Percentiles rank a stretch among this genome's conserved stretches.
Evolutionary conservation across 2,797 vertebrate species (phyloP).

Genomic region (Otus scops): DNA sequence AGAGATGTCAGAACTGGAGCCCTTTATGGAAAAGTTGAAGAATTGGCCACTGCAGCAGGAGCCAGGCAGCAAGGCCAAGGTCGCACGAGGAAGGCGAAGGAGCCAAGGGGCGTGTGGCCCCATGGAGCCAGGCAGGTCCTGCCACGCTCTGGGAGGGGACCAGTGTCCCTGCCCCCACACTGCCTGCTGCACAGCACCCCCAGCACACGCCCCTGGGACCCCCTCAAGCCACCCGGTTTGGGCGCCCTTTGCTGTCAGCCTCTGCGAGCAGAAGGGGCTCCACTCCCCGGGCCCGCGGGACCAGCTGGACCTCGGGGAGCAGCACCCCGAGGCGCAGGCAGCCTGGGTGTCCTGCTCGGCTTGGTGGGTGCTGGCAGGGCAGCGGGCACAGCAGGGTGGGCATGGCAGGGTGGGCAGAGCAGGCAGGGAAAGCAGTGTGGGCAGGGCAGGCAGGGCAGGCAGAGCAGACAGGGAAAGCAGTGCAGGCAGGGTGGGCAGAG

Average conservation of each 20-base stretch:
- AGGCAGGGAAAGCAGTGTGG: not conserved
- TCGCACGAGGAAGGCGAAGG: rapidly evolving
- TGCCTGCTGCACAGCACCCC: not conserved
- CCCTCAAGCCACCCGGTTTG: not conserved
- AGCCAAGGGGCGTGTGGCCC: rapidly evolving
- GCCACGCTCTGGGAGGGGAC: not conserved
- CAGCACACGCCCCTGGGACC: not conserved
- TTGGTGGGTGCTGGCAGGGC: not conserved
- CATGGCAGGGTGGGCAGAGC: not conserved
- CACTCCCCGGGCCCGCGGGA: too few relatives aligned
- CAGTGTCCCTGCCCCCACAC: too few relatives aligned
- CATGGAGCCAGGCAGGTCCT: not conserved
- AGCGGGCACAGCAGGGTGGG: not conserved
- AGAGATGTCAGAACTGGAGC: not conserved
- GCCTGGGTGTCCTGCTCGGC: not conserved
- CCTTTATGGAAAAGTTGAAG: not conserved
- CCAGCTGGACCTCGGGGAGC: not conserved
- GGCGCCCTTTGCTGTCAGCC: rapidly evolving
- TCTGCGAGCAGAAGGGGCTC: not conserved
- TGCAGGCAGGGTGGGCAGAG: too few relatives aligned
- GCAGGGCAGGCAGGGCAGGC: not conserved
- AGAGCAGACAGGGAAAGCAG: not conserved
- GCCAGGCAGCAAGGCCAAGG: not conserved
- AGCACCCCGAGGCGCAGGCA: not conserved
- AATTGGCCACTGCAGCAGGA: not conserved